Evolutionary conservation across 2,888 invertebrate species (phyloP).

Genomic region (Plusia festucae): DNA sequence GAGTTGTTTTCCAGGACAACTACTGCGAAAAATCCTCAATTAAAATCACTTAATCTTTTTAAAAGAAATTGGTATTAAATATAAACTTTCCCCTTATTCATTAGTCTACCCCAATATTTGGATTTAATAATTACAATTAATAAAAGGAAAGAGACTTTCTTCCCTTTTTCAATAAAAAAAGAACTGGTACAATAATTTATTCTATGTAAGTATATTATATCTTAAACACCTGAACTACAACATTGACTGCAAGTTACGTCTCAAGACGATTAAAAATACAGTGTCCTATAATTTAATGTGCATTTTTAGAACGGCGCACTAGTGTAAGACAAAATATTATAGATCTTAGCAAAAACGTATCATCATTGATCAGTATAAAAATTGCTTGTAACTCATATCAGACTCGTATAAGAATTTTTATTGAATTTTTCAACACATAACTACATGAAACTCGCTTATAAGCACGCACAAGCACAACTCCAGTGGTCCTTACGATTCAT

Average conservation of each 20-base stretch:
- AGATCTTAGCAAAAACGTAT: constrained; percentile 26
- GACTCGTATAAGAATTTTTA: constrained; percentile 30
- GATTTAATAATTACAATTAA: no score
- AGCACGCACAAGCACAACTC: background rate
- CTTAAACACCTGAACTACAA: constrained; percentile 13
- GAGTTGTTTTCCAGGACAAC: no score
- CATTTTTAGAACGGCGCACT: constrained; percentile 33
- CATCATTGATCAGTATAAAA: constrained; percentile 2
- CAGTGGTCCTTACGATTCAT: no score
- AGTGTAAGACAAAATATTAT: constrained; percentile 41
- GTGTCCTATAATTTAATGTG: constrained; percentile 48
- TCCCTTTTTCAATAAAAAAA: no score
- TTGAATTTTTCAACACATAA: constrained; percentile 23
- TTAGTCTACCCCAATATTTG: no score
- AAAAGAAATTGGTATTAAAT: no score
- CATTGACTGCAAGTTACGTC: constrained; percentile 20
- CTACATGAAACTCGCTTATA: constrained; percentile 9
- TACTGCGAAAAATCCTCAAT: no score
- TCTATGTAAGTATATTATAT: constrained; percentile 2
- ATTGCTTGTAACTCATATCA: constrained; percentile 10
- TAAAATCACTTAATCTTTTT: no score
- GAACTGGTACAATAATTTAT: no score
- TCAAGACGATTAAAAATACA: constrained; percentile 25
- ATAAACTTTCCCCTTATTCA: no score
- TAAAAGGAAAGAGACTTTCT: no score